A percentile compares a stretch with the other conserved stretches of the same genome.
Evolutionary conservation across 2,797 vertebrate genomes (phyloP).

Genomic region (Protonibea diacanthus): DNA sequence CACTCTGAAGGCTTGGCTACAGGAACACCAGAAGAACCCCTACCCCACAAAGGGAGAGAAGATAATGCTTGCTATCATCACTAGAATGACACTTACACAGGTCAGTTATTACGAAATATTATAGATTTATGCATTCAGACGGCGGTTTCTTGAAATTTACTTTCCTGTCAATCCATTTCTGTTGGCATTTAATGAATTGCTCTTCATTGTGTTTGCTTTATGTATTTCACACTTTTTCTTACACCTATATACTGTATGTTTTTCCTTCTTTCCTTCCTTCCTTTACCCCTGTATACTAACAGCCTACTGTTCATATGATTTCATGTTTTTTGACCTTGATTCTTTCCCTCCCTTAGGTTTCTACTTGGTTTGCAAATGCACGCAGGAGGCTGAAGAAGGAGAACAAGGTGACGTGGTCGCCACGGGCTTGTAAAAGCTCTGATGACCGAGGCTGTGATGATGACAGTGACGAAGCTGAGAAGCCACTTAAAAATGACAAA

Average conservation of each 20-base stretch:
- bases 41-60: constrained; percentile 93
- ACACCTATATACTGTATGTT: neutral
- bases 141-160: neutral
- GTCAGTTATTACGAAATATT: constrained; percentile 36
- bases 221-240: neutral
- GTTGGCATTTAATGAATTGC: neutral
- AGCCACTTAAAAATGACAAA: constrained; percentile 89
- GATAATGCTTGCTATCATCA: constrained; percentile 93
- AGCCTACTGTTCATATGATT: neutral
- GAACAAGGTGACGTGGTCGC: constrained; percentile 96
- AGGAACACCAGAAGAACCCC: constrained; percentile 92
- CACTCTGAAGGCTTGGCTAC: constrained; percentile 91
- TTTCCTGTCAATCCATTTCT: neutral
- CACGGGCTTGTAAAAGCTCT: constrained; percentile 92
- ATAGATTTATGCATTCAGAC: neutral
- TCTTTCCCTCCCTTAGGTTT: constrained; percentile 82
- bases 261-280: neutral
- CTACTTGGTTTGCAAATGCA: constrained; percentile 96
- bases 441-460: constrained; percentile 93
- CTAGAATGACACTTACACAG: constrained; percentile 94
- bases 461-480: constrained; percentile 91
- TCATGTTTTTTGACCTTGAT: neutral
- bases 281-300: neutral
- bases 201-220: neutral
- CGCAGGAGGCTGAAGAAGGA: constrained; percentile 94